Evolutionary conservation across 2,888 invertebrate genomes (phyloP).

Genomic region (Mythimna albipuncta): DNA sequence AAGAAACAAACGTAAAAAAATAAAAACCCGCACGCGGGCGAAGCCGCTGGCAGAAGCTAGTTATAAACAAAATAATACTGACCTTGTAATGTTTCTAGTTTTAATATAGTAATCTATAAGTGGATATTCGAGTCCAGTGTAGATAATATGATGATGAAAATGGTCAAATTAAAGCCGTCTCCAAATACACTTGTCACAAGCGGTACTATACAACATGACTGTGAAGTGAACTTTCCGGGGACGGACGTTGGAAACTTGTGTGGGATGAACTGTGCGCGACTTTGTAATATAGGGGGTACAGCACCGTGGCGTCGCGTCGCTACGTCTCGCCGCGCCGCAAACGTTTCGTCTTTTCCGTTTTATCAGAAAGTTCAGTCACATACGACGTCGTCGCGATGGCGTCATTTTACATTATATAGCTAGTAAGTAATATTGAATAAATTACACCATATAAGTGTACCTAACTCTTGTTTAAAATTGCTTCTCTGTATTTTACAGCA

Average conservation of each 20-base stretch:
- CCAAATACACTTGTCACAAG: constrained; percentile 10
- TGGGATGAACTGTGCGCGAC: background rate
- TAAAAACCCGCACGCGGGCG: too few species aligned
- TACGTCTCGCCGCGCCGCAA: too few species aligned
- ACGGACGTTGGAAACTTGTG: background rate
- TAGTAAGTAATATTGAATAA: background rate
- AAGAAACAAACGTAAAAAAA: too few species aligned
- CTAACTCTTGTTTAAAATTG: too few species aligned
- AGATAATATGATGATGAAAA: background rate
- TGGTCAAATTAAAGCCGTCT: background rate
- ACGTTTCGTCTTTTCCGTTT: too few species aligned
- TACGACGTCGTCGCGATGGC: background rate
- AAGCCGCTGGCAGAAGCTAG: too few species aligned
- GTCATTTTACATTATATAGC: constrained; percentile 5
- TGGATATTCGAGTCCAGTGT: constrained; percentile 3
- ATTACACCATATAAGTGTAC: too few species aligned
- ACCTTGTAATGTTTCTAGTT: constrained; percentile 27
- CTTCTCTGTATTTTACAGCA: too few species aligned
- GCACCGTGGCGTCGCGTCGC: too few species aligned
- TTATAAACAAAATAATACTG: constrained; percentile 4
- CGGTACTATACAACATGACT: background rate
- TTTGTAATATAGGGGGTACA: constrained; percentile 6
- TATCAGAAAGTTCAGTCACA: too few species aligned
- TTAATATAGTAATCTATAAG: background rate
- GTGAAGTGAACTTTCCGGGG: background rate